Evolutionary conservation across 2,797 vertebrate species (phyloP).

Genomic region (Acanthurus lineatus): DNA sequence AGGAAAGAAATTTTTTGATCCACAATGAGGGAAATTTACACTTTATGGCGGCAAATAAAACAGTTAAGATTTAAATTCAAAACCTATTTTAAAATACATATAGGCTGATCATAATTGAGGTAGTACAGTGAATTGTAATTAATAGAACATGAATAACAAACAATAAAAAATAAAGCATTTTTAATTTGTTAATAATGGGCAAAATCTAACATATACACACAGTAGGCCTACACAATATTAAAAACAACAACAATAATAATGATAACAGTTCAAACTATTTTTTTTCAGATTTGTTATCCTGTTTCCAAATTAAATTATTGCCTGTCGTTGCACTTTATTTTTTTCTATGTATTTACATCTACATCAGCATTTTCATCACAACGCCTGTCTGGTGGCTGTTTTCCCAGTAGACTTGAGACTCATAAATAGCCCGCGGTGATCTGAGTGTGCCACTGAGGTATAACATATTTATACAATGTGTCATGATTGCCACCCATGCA

Average conservation of each 20-base stretch:
- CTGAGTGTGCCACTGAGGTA: slow-evolving; percentile 48
- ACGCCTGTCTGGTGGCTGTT: neutral
- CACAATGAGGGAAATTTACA: neutral
- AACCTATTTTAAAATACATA: too few species aligned
- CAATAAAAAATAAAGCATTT: too few species aligned
- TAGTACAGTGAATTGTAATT: too few species aligned
- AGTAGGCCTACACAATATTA: too few species aligned
- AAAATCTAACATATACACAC: too few species aligned
- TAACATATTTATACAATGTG: slow-evolving; percentile 73
- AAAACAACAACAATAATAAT: too few species aligned
- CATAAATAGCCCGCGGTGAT: slow-evolving; percentile 32
- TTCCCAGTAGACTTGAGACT: slow-evolving; percentile 19
- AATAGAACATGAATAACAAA: too few species aligned
- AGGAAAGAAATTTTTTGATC: neutral
- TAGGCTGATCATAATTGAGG: too few species aligned
- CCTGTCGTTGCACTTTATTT: neutral
- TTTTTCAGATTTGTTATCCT: neutral
- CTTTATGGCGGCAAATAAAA: neutral
- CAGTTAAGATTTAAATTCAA: neutral
- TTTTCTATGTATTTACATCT: neutral
- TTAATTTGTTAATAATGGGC: too few species aligned
- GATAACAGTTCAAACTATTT: neutral
- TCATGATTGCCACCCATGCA: slow-evolving; percentile 73
- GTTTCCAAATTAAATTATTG: neutral
- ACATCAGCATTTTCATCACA: neutral